Base-by-base conservation (phyloP, 2,888 invertebrate genomes). In the Ophion slaviceki region DNA sequence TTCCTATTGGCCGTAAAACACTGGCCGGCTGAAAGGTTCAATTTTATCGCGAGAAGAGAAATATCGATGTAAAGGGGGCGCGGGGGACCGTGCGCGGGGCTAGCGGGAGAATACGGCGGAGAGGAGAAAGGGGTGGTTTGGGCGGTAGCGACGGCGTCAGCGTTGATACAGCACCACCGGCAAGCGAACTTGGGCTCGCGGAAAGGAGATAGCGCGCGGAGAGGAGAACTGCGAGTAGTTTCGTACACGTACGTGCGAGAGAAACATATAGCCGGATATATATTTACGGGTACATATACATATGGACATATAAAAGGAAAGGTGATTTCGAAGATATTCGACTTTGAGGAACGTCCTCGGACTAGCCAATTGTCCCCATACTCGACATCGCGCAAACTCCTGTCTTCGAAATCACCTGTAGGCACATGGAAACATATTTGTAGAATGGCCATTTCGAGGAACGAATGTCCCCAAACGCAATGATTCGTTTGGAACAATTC, bases 1-100 rank as follows among this genome's bases (percentile, higher is more conserved):
- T 91, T 92, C 89, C 93, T 92, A 93, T 93, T 93, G 93, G 93
- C 91, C 92, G 92, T 93, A 92, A 93, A 93, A 93, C 92, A 93
- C 92, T 91, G 93, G 90, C 91, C 91, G 91, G 90, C 92, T 92
- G 92, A 93, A 92, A 93, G 92, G 91, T 93, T 91, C 92, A 93
- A 93, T 93, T 93, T 93, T 92, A 93, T 93, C 91, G 92, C 90
- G 87, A 88, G 88, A 88, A 91, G 89, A 92, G 91, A 92, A 92
- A 92, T 92, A 92, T 92, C 91, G 92, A 91, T 92, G 92, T 90
- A 88, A 90, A 90, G 90, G 84, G 90, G 89, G 64, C 62, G 47
- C 47, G 47, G 11, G 14, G 47, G 47, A 4, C 11, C 0, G 47
- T 14, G 47, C 14, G 47, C 36, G 10, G 8, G 47, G 47, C 14